Base-by-base conservation (phyloP, 1,140 invertebrate species). In the Drosophila kepulauana region DNA sequence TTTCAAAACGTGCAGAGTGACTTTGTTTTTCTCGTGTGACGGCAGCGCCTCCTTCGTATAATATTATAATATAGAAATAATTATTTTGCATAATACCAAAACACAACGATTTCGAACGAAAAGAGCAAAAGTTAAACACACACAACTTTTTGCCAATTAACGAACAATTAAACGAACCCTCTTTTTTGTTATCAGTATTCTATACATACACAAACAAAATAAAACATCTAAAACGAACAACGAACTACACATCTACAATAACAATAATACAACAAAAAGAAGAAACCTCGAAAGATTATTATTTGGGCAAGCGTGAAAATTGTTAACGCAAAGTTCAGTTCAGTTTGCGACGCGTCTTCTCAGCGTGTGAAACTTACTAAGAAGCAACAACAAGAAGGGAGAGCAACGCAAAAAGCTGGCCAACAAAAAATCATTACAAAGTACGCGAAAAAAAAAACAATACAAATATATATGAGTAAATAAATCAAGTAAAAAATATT, bases 111-210 rank as follows among this genome's bases (percentile, higher is more conserved):
- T 69, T 57, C 61, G 30, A 72, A 69, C 71, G 64, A 78, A 68
- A 59, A 51, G 43, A 48, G 54, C 35, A 59, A 78, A 59, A 59
- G 51, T 62, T 57, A 11, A 28, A 10, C 38, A 15, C 35, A 38
- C 35, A 30, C 45, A 71, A 48, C 51, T 43, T 51, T 25, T 63
- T 66, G 68, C 56, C 56, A 68, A 74, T 80, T 78, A 85, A 86
- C 82, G 82, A 86, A 86, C 82, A 75, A 69, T 79, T 84, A 80
- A 59, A 88, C 85, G 86, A 88, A 88, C 63, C 57, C 49, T 33
- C 41, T 63, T 63, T 25, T 66, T 76, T 79, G 86, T 81, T 87
- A 87, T 87, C 84, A 87, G 84, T 87, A 87, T 88, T 87, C 72
- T 65, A 35, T 45, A 13, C 46, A 71, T 61, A 73, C 68, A 80